Percentiles rank a stretch among this genome's conserved stretches.
phyloP scores from a whole-genome alignment of 2,113 vertebrate genomes.

The Sphyrna mokarran region DNA sequence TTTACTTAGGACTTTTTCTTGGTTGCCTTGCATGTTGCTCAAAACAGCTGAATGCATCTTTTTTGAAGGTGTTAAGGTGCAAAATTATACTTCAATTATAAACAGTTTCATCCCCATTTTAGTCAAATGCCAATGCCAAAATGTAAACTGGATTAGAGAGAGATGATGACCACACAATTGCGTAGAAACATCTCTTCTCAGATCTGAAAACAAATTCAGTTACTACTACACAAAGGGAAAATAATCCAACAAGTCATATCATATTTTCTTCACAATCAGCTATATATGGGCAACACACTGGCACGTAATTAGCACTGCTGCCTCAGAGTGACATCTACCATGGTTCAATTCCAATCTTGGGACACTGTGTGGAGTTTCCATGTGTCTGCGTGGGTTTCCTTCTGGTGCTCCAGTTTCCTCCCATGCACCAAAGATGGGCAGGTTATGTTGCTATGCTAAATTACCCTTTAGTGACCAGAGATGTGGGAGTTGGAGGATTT shows the following conservation, averaged over 20 bases:
- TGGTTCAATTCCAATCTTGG: too few species aligned
- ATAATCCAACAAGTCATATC: background rate
- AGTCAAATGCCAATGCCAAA: background rate
- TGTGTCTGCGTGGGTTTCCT: too few species aligned
- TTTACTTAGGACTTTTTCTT: background rate
- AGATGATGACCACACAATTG: background rate
- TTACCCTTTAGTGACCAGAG: too few species aligned
- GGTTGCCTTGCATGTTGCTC: background rate
- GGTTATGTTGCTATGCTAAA: too few species aligned
- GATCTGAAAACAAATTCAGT: background rate
- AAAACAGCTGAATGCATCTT: background rate
- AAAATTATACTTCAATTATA: background rate
- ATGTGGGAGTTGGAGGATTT: too few species aligned
- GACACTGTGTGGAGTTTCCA: too few species aligned
- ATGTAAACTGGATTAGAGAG: background rate
- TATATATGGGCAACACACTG: background rate
- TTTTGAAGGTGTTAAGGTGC: background rate
- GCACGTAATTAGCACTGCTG: too few species aligned
- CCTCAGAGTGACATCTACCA: too few species aligned
- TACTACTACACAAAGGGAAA: background rate
- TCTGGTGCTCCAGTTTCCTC: too few species aligned
- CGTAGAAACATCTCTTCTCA: background rate
- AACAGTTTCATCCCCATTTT: background rate
- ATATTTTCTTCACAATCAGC: background rate
- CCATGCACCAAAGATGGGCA: too few species aligned